These are phyloP conservation scores for Anneissia japonica DNA, from an alignment of 35 echinoderm and acorn worm species.

Conservation along the genomic window DNA sequence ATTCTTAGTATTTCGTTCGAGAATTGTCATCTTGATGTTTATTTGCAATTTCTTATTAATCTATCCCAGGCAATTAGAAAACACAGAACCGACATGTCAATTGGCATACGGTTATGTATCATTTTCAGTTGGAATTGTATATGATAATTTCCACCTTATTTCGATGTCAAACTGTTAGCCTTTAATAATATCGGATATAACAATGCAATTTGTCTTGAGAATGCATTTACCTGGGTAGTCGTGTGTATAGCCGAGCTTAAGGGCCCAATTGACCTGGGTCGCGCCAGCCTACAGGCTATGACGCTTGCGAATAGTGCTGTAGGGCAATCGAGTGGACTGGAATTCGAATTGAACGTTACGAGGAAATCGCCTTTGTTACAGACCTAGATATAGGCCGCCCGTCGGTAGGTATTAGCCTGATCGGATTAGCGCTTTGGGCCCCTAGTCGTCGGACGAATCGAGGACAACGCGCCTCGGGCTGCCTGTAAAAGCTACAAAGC, in stretches of 20 bases:
- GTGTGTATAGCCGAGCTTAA: background rate
- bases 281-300: background rate
- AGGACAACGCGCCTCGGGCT: background rate
- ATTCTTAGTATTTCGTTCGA: no score
- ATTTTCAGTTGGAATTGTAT: background rate
- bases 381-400: background rate
- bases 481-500: background rate
- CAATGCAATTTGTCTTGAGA: background rate
- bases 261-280: background rate
- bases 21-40: no score
- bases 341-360: background rate
- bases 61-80: background rate
- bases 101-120: background rate
- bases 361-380: background rate
- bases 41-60: background rate
- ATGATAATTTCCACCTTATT: background rate
- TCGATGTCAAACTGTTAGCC: background rate
- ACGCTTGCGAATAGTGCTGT: background rate
- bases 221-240: background rate
- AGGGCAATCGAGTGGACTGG: background rate
- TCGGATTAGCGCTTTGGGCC: background rate
- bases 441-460: background rate
- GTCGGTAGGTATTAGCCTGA: background rate
- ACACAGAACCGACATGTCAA: background rate
- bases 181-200: constrained; percentile 2